phyloP scores from a whole-genome alignment of 2,113 vertebrate genomes.

The Urocitellus parryii region DNA sequence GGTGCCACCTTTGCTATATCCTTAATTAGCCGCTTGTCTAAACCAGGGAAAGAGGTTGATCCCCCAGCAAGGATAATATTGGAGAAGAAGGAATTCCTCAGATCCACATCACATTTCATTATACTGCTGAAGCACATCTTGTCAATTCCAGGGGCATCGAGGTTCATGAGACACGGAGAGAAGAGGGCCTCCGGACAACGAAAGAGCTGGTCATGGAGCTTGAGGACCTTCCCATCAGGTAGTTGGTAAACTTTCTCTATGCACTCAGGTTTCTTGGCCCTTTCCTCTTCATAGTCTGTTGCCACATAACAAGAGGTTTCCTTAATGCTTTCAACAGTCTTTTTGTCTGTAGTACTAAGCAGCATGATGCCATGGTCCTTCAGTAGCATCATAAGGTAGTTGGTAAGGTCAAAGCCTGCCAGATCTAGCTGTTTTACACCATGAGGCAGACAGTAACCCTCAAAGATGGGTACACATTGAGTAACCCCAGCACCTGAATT shows the following conservation, averaged over 20 bases:
- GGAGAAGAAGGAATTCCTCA: constrained; percentile 76
- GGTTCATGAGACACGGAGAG: constrained; percentile 63
- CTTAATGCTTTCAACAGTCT: constrained; percentile 70
- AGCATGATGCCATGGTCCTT: constrained; percentile 83
- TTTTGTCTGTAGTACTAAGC: constrained; percentile 78
- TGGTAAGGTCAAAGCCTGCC: constrained; percentile 84
- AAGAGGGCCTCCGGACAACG: constrained; percentile 82
- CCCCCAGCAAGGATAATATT: constrained; percentile 81
- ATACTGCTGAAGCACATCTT: constrained; percentile 79
- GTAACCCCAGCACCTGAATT: constrained; percentile 66
- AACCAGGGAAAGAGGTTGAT: constrained; percentile 81
- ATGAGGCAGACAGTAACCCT: constrained; percentile 80
- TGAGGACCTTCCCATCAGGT: constrained; percentile 77
- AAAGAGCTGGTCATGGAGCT: constrained; percentile 80
- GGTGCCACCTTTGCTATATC: constrained; percentile 71
- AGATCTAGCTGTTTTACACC: constrained; percentile 74
- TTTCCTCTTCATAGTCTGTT: constrained; percentile 76
- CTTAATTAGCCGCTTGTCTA: constrained; percentile 76
- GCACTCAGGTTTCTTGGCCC: constrained; percentile 49
- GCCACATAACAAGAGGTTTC: constrained; percentile 71
- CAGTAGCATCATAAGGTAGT: constrained; percentile 86
- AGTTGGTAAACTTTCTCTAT: constrained; percentile 79
- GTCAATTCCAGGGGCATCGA: constrained; percentile 74
- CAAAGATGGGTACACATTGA: constrained; percentile 74
- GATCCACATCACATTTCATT: constrained; percentile 74